Conservation (phyloP, 2,113 vertebrate species). For the Xenotilapia caudafasciata region DNA sequence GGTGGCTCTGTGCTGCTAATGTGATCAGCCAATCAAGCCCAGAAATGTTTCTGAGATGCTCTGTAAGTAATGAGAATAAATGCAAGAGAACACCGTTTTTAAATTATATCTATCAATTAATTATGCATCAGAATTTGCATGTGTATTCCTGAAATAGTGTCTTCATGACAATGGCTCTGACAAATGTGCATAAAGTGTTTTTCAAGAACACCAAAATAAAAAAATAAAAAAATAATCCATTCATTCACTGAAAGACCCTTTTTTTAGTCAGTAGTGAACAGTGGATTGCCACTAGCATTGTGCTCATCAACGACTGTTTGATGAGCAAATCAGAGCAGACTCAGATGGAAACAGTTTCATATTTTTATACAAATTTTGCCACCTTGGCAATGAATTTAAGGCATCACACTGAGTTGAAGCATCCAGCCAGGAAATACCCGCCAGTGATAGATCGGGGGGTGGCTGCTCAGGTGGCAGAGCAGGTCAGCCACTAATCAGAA, state of each 20-base stretch:
- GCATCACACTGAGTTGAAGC: neutral
- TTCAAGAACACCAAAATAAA: neutral
- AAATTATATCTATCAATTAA: neutral
- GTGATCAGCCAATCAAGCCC: neutral
- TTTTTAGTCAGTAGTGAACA: neutral
- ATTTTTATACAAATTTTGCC: neutral
- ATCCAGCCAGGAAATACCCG: neutral
- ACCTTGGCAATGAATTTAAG: neutral
- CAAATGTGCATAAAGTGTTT: neutral
- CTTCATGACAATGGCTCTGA: neutral
- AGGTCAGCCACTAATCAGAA: too few relatives aligned
- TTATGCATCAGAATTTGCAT: neutral
- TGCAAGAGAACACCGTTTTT: neutral
- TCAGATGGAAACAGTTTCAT: neutral
- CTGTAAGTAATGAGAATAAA: neutral
- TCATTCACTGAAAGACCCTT: neutral
- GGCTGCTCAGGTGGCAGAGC: too few relatives aligned
- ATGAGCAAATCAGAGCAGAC: neutral
- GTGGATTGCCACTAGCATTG: neutral
- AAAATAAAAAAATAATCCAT: neutral
- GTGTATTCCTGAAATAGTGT: neutral
- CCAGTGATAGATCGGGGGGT: neutral
- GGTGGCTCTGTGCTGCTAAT: conserved; percentile 32
- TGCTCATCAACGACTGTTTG: neutral
- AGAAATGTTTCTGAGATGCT: neutral